Evolutionary conservation across 2,888 invertebrate genomes (phyloP).

Genomic region (Eurytoma californica): DNA sequence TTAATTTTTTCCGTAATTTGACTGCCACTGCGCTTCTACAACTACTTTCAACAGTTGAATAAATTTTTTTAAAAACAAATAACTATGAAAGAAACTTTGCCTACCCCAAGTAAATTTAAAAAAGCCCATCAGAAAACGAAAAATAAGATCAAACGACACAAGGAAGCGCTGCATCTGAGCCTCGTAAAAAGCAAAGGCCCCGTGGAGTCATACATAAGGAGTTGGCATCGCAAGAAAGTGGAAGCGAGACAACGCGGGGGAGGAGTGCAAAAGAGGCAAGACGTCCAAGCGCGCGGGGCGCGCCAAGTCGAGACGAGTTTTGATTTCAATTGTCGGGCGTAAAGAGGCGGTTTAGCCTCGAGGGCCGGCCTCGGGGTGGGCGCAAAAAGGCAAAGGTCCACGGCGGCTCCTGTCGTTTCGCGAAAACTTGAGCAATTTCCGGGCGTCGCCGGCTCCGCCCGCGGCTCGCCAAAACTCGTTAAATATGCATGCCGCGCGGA

Average conservation of each 20-base stretch:
- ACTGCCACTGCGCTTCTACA: too few relatives aligned
- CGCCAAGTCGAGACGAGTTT: slow-evolving; percentile 55
- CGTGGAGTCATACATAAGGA: neutral
- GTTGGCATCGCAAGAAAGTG: neutral
- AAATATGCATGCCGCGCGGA: slow-evolving; percentile 68
- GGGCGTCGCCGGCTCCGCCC: slow-evolving; percentile 59
- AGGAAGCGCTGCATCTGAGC: slow-evolving; percentile 41
- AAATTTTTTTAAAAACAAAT: too few relatives aligned
- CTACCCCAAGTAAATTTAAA: too few relatives aligned
- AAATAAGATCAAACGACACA: neutral
- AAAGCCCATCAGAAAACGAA: neutral
- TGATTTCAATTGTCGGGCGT: slow-evolving; percentile 63
- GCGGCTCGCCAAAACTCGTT: slow-evolving; percentile 67
- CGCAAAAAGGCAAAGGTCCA: slow-evolving; percentile 35
- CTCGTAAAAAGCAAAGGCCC: slow-evolving; percentile 14
- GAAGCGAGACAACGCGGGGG: neutral
- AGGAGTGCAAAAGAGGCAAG: slow-evolving; percentile 44
- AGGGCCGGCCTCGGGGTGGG: slow-evolving; percentile 27
- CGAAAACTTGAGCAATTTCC: slow-evolving; percentile 71
- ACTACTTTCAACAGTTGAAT: too few relatives aligned
- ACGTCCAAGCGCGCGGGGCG: slow-evolving; percentile 44
- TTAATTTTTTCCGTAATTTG: too few relatives aligned
- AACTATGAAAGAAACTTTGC: too few relatives aligned
- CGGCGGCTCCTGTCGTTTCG: slow-evolving; percentile 38
- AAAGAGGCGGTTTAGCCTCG: slow-evolving; percentile 5